phyloP scores from a whole-genome alignment of 2,797 vertebrate genomes.

The Bryconaethiops microstoma region DNA sequence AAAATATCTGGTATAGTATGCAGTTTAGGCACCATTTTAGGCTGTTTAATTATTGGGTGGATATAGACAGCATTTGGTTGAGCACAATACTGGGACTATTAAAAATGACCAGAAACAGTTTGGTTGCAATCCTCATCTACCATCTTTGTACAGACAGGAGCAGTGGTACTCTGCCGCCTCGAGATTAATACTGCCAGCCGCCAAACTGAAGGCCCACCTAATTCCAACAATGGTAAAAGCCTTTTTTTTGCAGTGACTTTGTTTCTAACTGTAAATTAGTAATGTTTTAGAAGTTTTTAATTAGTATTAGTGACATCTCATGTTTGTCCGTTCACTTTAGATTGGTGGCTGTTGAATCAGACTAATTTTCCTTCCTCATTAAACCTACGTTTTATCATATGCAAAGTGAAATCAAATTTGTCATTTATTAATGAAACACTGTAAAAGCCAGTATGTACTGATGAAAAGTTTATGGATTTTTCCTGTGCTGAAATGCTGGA shows the following conservation, averaged over 20 bases:
- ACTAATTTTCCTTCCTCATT: neutral
- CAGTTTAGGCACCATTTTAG: neutral
- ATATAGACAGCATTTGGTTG: neutral
- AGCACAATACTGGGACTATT: neutral
- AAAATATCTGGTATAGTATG: neutral
- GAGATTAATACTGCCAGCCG: constrained; percentile 30
- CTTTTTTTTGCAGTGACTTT: neutral
- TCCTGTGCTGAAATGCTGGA: neutral
- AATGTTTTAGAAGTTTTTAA: neutral
- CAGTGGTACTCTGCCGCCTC: constrained; percentile 15
- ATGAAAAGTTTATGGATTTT: neutral
- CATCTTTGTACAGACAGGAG: constrained; percentile 33
- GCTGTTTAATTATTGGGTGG: neutral
- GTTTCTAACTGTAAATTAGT: neutral
- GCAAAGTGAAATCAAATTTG: neutral
- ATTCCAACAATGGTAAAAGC: constrained; percentile 48
- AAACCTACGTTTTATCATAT: neutral
- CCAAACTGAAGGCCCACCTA: constrained; percentile 39
- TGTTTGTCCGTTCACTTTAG: neutral
- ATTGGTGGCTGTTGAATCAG: neutral
- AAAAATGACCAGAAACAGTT: neutral
- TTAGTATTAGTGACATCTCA: neutral
- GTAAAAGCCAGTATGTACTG: neutral
- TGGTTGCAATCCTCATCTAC: neutral
- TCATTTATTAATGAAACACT: neutral